A percentile compares a stretch with the other conserved stretches of the same genome.
Evolutionary conservation across 2,888 invertebrate species (phyloP).

Genomic region (Bimastos eiseni): DNA sequence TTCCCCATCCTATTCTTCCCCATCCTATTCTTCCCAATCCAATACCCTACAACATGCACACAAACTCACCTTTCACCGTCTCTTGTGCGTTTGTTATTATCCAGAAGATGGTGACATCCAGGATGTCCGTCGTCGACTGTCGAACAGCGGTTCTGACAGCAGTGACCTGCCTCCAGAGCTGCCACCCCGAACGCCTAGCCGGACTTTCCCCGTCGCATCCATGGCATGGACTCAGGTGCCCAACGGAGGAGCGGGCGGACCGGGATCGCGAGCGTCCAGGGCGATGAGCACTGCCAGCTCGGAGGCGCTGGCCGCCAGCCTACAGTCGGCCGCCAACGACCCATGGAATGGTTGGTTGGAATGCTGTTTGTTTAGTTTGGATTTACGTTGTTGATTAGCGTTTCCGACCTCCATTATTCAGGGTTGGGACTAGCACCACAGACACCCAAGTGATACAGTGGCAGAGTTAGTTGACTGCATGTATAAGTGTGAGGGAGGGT

Average conservation of each 20-base stretch:
- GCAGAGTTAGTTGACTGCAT: too few species aligned
- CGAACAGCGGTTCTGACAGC: constrained; percentile 33
- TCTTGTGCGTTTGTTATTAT: not conserved
- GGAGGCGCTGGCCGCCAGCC: not conserved
- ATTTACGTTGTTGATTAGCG: too few species aligned
- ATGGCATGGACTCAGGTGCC: constrained; percentile 13
- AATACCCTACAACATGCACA: too few species aligned
- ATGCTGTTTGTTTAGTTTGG: too few species aligned
- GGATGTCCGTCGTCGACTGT: constrained; percentile 18
- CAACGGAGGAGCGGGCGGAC: constrained; percentile 31
- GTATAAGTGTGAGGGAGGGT: too few species aligned
- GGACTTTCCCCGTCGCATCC: constrained; percentile 35
- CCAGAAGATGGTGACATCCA: constrained; percentile 29
- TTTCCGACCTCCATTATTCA: too few species aligned
- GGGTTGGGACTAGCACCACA: too few species aligned
- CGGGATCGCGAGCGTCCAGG: constrained; percentile 31
- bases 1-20: too few species aligned
- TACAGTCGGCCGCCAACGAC: not conserved
- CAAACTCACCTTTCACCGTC: too few species aligned
- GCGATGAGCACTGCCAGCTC: constrained; percentile 9
- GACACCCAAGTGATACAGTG: too few species aligned
- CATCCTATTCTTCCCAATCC: too few species aligned
- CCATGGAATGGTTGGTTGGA: not conserved
- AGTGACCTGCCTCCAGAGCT: constrained; percentile 72
- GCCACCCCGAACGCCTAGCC: constrained; percentile 70